A percentile compares a stretch with the other conserved stretches of the same genome.
phyloP scores from a whole-genome alignment of 1,140 invertebrate species.

The Planococcus citri region DNA sequence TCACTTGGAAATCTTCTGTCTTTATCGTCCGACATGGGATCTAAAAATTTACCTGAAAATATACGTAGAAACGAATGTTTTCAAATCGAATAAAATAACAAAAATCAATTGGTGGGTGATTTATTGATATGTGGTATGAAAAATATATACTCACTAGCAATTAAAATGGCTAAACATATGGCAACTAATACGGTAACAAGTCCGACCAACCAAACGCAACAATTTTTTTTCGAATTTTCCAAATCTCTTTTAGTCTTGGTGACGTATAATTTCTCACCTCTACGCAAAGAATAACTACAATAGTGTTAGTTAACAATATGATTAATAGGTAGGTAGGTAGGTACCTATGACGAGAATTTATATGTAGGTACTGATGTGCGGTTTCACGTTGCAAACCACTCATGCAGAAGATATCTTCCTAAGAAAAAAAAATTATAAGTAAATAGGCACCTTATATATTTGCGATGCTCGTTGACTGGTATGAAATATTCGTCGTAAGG shows the following conservation, averaged over 20 bases:
- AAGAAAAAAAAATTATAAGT: no score
- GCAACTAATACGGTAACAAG: slow-evolving; percentile 45
- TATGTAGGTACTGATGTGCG: no score
- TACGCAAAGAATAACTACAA: no score
- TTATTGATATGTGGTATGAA: background rate
- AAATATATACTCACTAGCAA: slow-evolving; percentile 43
- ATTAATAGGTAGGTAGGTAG: no score
- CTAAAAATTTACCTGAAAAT: background rate
- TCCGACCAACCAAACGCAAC: slow-evolving; percentile 33
- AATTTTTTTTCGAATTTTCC: slow-evolving; percentile 38
- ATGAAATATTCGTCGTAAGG: slow-evolving; percentile 72
- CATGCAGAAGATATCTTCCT: no score
- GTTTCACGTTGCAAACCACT: no score
- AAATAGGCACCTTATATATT: slow-evolving; percentile 57
- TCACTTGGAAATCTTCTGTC: background rate
- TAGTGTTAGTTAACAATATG: no score
- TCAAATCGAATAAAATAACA: no score
- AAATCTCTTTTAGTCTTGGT: slow-evolving; percentile 61
- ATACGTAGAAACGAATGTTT: background rate
- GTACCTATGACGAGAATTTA: no score
- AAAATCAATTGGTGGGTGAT: background rate
- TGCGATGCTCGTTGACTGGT: slow-evolving; percentile 67
- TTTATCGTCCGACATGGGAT: background rate
- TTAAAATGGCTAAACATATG: slow-evolving; percentile 55
- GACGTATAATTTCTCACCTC: slow-evolving; percentile 66